Evolutionary conservation across 2,888 invertebrate genomes (phyloP), one percentile per base, ranked within the genome.

Genomic region (Linnaemya tessellans): DNA sequence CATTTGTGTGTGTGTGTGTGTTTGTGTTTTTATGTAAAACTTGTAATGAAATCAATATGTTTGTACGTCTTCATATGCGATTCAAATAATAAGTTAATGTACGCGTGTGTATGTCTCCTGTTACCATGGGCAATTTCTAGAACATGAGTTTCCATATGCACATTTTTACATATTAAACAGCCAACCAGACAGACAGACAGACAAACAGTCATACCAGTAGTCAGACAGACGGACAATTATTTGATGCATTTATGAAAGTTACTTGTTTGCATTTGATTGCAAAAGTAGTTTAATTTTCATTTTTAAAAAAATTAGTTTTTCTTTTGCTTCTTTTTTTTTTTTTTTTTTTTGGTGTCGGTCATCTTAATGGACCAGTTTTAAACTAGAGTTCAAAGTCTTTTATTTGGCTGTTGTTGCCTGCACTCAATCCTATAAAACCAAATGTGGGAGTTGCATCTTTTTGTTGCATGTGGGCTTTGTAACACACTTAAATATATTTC

Each of bases 171-270:
- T 41, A 54, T 62, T 41, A 10, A 41, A 62, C 18, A 71, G 43
- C n/a, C 18, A 60, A 25, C 25, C 51, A 35, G 43, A 10, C 38
- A 22, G 62, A 51, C 41, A 54, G 13, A 25, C 10, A 38, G 64
- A 22, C 22, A 10, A 15, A 58, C 35, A 13, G 30, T 75, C 62
- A 5, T 20, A 64, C 56, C n/a, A n/a, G 5, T 9, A 9, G 64
- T 15, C 22, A 7, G 18, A 58, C 35, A 13, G 30, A 81, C 62
- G 5, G 30, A 64, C 56, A 46, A 15, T 62, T 30, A 58, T 49
- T 70, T 85, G 78, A 85, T 80, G 65, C 74, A 79, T 85, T 85
- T 85, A 82, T 85, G 82, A 85, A 85, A 85, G 85, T 85, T 85
- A 18, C 70, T 74, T 38, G 79, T 75, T 80, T 82, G 75, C 71